These are phyloP conservation scores for Crotalus viridis DNA, from an alignment of 2,113 vertebrate species.

Conservation along the genomic window DNA sequence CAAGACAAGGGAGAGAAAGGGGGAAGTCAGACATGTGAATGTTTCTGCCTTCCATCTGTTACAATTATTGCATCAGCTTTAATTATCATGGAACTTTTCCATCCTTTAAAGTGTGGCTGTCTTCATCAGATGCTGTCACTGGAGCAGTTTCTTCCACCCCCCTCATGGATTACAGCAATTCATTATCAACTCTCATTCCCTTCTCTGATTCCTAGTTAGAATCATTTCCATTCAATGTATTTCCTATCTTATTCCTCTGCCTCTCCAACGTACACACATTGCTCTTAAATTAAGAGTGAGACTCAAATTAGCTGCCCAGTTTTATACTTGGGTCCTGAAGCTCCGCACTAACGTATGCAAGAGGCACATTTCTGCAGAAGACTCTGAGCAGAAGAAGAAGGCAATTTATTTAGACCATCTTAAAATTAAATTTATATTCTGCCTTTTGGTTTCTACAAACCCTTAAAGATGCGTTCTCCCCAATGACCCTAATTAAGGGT, in stretches of 20 bases:
- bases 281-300: neutral
- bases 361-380: neutral
- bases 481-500: neutral
- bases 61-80: slow-evolving; percentile 51
- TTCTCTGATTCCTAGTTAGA: slow-evolving; percentile 44
- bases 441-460: neutral
- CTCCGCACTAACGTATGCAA: neutral
- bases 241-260: neutral
- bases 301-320: neutral
- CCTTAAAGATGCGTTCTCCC: neutral
- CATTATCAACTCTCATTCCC: slow-evolving; percentile 56
- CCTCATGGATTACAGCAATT: slow-evolving; percentile 53
- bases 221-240: neutral
- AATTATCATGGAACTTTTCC: slow-evolving; percentile 56
- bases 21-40: slow-evolving; percentile 33
- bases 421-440: neutral
- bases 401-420: neutral
- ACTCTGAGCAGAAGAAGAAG: neutral
- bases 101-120: slow-evolving; percentile 46
- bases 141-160: slow-evolving; percentile 6
- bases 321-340: neutral
- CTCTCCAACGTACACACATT: neutral
- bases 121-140: slow-evolving; percentile 24
- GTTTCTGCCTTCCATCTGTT: slow-evolving; percentile 57
- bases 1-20: slow-evolving; percentile 7